Base-by-base conservation (phyloP, 2,797 vertebrate genomes). In the Rhinatrema bivittatum region DNA sequence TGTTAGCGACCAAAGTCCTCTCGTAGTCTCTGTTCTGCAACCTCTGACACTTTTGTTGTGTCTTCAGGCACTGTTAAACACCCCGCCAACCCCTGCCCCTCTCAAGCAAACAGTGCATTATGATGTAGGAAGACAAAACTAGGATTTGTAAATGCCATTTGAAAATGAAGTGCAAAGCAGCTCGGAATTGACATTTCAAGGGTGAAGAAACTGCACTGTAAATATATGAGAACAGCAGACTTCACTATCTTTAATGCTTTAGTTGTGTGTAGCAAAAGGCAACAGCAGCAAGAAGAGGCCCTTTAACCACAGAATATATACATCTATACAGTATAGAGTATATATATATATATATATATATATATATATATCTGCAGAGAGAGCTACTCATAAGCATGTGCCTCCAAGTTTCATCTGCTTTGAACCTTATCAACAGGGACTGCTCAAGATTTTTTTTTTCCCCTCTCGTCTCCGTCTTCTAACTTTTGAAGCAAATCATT, bases 341-440 rank as follows among this genome's bases (percentile, higher is more conserved):
- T 56, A 53, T 65, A n/a, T n/a, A n/a, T n/a, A n/a, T n/a, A n/a
- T n/a, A n/a, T n/a, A n/a, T n/a, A n/a, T n/a, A n/a, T n/a, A n/a
- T n/a, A n/a, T n/a, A n/a, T n/a, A n/a, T n/a, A n/a, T n/a, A n/a
- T n/a, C n/a, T n/a, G n/a, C n/a, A n/a, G n/a, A n/a, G n/a, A n/a
- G n/a, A n/a, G n/a, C n/a, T n/a, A n/a, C n/a, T n/a, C n/a, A n/a
- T n/a, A n/a, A n/a, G n/a, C n/a, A n/a, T n/a, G n/a, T n/a, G n/a
- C n/a, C n/a, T 67, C 56, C 62, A 53, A 65, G 44, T 54, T 50
- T 2, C 47, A 36, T 33, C 50, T 60, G 40, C 64, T 78, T 76
- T 78, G 67, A 78, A 76, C 64, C 60, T 73, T 74, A 67, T 73
- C 71, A 70, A 68, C 59, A 62, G 63, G 62, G 62, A 65, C 59